phyloP scores from a whole-genome alignment of 1,140 invertebrate genomes.

The Lasioglossum baleicum region DNA sequence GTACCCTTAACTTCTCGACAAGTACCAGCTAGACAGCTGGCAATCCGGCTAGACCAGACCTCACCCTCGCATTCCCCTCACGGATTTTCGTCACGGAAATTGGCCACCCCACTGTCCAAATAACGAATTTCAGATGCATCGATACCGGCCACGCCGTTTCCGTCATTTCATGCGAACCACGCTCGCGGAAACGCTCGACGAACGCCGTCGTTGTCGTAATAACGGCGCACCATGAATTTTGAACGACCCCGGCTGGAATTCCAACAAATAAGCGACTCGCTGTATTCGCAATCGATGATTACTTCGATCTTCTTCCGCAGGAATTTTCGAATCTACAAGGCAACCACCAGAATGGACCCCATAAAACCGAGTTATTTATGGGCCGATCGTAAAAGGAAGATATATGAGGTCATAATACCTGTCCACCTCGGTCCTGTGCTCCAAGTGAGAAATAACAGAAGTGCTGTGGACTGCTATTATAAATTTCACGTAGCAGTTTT shows the following conservation, averaged over 20 bases:
- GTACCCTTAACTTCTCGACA: constrained; percentile 37
- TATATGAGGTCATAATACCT: too few relatives aligned
- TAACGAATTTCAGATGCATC: constrained; percentile 22
- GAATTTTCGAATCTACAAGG: too few relatives aligned
- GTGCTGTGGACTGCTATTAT: too few relatives aligned
- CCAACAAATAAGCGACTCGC: neutral
- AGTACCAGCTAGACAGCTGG: constrained; percentile 36
- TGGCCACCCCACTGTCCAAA: constrained; percentile 18
- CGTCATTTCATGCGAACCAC: constrained; percentile 4
- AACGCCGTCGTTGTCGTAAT: neutral
- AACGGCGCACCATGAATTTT: neutral
- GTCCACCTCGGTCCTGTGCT: too few relatives aligned
- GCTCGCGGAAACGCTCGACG: constrained; percentile 13
- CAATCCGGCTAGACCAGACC: neutral
- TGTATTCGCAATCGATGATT: too few relatives aligned
- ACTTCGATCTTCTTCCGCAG: too few relatives aligned
- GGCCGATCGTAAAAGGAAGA: too few relatives aligned
- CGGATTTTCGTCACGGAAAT: constrained; percentile 46
- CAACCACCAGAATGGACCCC: too few relatives aligned
- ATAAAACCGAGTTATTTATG: too few relatives aligned
- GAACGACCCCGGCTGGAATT: neutral
- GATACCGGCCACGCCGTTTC: constrained; percentile 25
- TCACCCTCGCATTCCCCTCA: neutral
- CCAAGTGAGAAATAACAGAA: too few relatives aligned
- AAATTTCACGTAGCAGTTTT: too few relatives aligned